A percentile compares a stretch with the other conserved stretches of the same genome.
phyloP scores from a whole-genome alignment of 2,888 invertebrate species.

The Gordius sp. region DNA sequence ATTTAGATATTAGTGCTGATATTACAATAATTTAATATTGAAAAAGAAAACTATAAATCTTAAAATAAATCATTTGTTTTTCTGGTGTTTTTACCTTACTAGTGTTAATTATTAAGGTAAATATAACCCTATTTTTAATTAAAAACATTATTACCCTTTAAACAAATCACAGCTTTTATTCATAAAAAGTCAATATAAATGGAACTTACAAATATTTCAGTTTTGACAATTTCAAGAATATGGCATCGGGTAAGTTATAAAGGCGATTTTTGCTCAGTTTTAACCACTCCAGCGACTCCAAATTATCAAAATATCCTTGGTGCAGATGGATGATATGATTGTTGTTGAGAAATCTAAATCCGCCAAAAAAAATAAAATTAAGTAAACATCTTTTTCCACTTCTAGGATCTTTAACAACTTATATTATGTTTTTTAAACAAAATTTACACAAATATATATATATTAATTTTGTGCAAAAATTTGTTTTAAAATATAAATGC shows the following conservation, averaged over 20 bases:
- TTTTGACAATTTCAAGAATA: neutral
- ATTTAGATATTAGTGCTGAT: neutral
- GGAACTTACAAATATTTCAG: slow-evolving; percentile 4
- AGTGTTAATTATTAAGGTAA: neutral
- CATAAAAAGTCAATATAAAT: neutral
- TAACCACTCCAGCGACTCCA: slow-evolving; percentile 1
- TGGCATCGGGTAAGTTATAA: neutral
- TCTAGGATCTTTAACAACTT: no score
- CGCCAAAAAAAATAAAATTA: no score
- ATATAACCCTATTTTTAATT: neutral
- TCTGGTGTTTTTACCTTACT: neutral
- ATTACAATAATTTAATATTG: neutral
- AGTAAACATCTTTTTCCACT: no score
- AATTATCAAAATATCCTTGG: neutral
- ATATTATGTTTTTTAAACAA: no score
- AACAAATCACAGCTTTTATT: no score
- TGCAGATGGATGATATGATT: neutral
- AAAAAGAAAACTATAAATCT: neutral
- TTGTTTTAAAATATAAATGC: no score
- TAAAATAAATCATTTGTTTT: neutral
- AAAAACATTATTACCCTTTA: neutral
- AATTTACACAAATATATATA: no score
- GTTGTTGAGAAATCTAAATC: slow-evolving; percentile 8
- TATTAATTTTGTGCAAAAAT: no score
- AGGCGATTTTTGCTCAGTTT: slow-evolving; percentile 2